Evolutionary conservation across 2,888 invertebrate species (phyloP).

Genomic region (Acrobasis repandana): DNA sequence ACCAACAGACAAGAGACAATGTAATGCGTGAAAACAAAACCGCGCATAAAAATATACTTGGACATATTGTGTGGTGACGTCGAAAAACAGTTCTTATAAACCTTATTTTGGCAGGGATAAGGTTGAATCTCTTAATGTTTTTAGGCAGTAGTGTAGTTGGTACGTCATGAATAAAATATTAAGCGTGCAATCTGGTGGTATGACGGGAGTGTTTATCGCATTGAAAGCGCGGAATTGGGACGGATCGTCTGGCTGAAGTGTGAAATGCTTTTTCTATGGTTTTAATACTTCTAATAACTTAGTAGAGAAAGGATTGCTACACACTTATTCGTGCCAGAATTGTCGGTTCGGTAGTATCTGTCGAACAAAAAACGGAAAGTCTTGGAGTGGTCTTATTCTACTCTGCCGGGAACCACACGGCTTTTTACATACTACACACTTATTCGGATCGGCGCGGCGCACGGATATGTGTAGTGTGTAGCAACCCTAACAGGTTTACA

Average conservation of each 20-base stretch:
- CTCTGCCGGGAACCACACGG: too few relatives aligned
- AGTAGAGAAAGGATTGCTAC: too few relatives aligned
- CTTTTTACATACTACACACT: too few relatives aligned
- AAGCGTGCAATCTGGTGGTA: slow-evolving; percentile 22
- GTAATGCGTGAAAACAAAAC: slow-evolving; percentile 16
- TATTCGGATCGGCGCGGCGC: too few relatives aligned
- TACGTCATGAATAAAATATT: slow-evolving; percentile 29
- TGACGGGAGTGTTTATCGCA: slow-evolving; percentile 22
- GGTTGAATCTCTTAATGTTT: background rate
- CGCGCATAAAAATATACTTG: slow-evolving; percentile 15
- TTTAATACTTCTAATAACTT: too few relatives aligned
- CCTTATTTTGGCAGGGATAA: background rate
- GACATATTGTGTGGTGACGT: slow-evolving; percentile 3
- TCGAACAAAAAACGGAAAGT: too few relatives aligned
- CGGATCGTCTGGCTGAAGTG: slow-evolving; percentile 8
- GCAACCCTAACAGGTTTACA: too few relatives aligned
- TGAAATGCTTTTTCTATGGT: background rate
- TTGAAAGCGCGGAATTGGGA: slow-evolving; percentile 11
- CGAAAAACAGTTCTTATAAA: slow-evolving; percentile 2
- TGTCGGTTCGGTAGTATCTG: too few relatives aligned
- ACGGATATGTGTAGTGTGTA: too few relatives aligned
- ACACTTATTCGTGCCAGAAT: too few relatives aligned
- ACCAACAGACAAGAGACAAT: slow-evolving; percentile 15
- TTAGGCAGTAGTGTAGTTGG: slow-evolving; percentile 6
- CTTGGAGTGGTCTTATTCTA: too few relatives aligned